Evolutionary conservation across 2,888 invertebrate species (phyloP), one percentile per base, ranked within the genome.

Genomic region (Prionchulus punctatus): DNA sequence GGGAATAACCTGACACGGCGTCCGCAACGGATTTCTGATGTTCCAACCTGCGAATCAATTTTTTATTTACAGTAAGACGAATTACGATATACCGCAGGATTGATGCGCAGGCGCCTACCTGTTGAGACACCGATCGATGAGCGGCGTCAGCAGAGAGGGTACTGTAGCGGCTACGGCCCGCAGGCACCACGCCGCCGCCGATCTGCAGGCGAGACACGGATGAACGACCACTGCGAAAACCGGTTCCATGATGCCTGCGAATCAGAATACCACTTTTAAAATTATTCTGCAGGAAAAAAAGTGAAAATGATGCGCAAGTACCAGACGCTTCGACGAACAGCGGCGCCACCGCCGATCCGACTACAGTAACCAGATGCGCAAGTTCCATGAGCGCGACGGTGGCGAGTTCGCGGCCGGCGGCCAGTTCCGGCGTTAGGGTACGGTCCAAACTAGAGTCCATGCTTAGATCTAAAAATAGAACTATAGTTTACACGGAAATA

Each of bases 341-440:
- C 69, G 88, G 86, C 65, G 86, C 83, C 1, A 92, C 87, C 0
- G 92, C 87, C 0, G 94, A 94, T n/a, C 92, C 92, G 21, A 98
- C 79, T 60, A 87, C 85, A 42, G 87, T 77, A 25, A 92, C 82
- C 57, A 96, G 77, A 67, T 85, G 84, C 1, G 91, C 90, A 54
- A 94, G 82, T 73, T 96, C 94, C 70, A 87, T 90, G 61, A 98
- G 75, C 2, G 91, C 90, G 71, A 94, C 94, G 1, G 92, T 88
- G 43, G 90, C 72, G 60, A 89, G 74, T 72, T 91, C 90, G 67
- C 90, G 90, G 70, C 87, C 86, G 72, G 87, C 87, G 26, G 87
- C 72, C 0, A 87, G 86, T 30, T 63, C 63, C 2, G 72, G 88
- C 87, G 76, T 88, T 87, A 71, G 86, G 86, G 60, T 83, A 84